Evolutionary conservation across 2,113 vertebrate species (phyloP), one percentile per base, ranked within the genome.

Genomic region (Vombatus ursinus): DNA sequence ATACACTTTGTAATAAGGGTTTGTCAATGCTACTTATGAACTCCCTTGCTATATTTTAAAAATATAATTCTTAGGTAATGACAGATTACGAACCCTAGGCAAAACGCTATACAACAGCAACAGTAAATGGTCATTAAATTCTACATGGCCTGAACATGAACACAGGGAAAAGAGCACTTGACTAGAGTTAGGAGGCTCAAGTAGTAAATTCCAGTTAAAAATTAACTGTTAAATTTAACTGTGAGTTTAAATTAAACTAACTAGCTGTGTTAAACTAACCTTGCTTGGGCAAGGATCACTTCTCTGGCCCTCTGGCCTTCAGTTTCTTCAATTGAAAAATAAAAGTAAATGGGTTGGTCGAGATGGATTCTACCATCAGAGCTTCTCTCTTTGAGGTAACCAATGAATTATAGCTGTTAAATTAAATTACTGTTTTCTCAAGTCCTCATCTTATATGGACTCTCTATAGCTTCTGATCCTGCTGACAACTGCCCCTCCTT

Each of bases 281-380:
- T 49, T 49, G 5, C 51, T 23, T 31, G 44, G 31, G 84, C 44
- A 25, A 16, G 22, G 68, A 51, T 7, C 50, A 1, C 0, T 0
- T 28, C 14, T 50, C 48, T 0, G 3, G 48, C 49, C 5, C 49
- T 47, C 44, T 0, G 3, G 48, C 51, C 5, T 47, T 84, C 68
- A 23, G n/a, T 84, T 84, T 84, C 68, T 84, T 84, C 19, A 84
- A 23, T 44, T 84, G 37, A 44, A 84, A 84, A 84, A 84, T 52
- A 37, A 54, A 91, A 44, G 11, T 4, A 8, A n/a, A 9, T 11
- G 12, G 7, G n/a, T 28, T 54, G 47, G 90, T 11, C 44, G 1
- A 0, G 0, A 1, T 0, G 0, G 6, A n/a, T 31, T 3, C 37
- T 19, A 44, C 2, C 68, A 84, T 84, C 68, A 44, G 22, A 44